Conservation (phyloP, 1,140 invertebrate species). For the Aphaenogaster rudis region DNA sequence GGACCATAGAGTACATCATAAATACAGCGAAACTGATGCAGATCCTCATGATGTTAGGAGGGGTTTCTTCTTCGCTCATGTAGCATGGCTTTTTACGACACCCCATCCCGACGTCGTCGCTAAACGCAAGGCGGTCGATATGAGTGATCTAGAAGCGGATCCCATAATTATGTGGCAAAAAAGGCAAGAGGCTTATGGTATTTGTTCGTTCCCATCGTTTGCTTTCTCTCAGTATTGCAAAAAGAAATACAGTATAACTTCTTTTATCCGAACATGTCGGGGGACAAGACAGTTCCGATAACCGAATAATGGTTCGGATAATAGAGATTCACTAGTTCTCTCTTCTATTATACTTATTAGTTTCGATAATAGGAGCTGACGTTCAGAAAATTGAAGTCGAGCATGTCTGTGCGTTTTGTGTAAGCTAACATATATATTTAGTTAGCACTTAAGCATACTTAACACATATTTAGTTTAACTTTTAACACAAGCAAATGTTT, state of each 20-base stretch:
- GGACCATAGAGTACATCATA: conserved; percentile 94
- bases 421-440: no score
- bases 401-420: no score
- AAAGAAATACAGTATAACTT: neutral
- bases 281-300: no score
- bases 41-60: conserved; percentile 94
- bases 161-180: conserved; percentile 95
- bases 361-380: no score
- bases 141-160: conserved; percentile 94
- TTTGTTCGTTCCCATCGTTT: neutral
- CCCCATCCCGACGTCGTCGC: conserved; percentile 93
- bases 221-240: neutral
- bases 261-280: no score
- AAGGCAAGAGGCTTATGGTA: conserved; percentile 85
- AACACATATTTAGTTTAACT: no score
- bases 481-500: no score
- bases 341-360: no score
- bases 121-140: conserved; percentile 92
- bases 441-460: no score
- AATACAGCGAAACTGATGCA: conserved; percentile 93
- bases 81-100: conserved; percentile 93
- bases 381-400: no score
- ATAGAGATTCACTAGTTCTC: no score
- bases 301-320: no score
- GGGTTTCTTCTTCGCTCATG: conserved; percentile 94